These are phyloP conservation scores for Amphipoea lucens DNA, from an alignment of 2,888 invertebrate genomes.

Conservation along the genomic window DNA sequence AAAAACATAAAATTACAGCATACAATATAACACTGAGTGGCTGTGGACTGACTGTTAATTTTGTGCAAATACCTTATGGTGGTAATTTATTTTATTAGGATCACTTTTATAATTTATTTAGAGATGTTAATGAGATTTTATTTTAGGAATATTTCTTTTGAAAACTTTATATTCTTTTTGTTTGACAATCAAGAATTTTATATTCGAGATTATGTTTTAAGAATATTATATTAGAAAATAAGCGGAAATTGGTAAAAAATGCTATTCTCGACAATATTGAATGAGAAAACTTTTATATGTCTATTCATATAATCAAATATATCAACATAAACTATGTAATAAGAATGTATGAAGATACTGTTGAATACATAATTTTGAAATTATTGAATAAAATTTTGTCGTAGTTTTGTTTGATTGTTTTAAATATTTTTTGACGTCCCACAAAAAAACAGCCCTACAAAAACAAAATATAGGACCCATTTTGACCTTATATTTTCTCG, in stretches of 20 bases:
- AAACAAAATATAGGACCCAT: background rate
- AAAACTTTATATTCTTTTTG: slow-evolving; percentile 20
- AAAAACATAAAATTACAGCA: background rate
- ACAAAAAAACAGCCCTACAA: background rate
- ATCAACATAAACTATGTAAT: slow-evolving; percentile 27
- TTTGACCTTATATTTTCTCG: background rate
- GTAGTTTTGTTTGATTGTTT: background rate
- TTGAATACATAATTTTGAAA: slow-evolving; percentile 46
- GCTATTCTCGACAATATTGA: slow-evolving; percentile 45
- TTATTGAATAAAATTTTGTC: slow-evolving; percentile 52
- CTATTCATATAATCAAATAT: slow-evolving; percentile 37
- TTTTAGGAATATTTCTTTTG: slow-evolving; percentile 23
- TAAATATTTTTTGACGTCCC: background rate
- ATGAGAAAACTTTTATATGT: slow-evolving; percentile 21
- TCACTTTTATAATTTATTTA: slow-evolving; percentile 49
- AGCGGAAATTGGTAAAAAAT: slow-evolving; percentile 32
- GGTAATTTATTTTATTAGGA: slow-evolving; percentile 55
- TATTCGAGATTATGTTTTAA: slow-evolving; percentile 54
- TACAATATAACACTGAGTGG: slow-evolving; percentile 61
- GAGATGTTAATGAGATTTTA: slow-evolving; percentile 29
- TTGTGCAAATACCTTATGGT: slow-evolving; percentile 45
- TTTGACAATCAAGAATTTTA: slow-evolving; percentile 43
- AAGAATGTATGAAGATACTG: slow-evolving; percentile 40
- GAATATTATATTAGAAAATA: slow-evolving; percentile 43
- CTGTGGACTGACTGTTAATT: slow-evolving; percentile 72